Evolutionary conservation across 2,888 invertebrate genomes (phyloP), one percentile per base, ranked within the genome.

Genomic region (Ectemnius cavifrons): DNA sequence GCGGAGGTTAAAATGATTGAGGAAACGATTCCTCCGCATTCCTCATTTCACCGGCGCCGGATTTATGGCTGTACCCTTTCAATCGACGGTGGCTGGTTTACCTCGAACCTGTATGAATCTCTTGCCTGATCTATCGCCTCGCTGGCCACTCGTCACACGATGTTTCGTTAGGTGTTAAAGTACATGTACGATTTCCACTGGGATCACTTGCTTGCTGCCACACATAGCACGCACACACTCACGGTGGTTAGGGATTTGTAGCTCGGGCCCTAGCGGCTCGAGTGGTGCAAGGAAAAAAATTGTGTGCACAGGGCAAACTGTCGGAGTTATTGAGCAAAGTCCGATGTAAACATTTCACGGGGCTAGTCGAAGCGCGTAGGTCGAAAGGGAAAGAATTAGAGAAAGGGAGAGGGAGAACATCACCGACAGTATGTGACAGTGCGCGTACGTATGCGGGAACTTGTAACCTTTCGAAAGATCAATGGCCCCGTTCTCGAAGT

Each of bases 311-410:
- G 63, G 72, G 78, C 79, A 83, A 84, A 83, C 82, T 75, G 52
- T 67, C 62, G 62, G 71, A 76, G 84, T 78, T 83, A 83, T 84
- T 71, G 82, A 78, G 78, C 67, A 76, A 70, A 73, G 68, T 37
- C 63, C 63, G 61, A 23, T 71, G 73, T 63, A 70, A 76, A 66
- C 73, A 66, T 64, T 70, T 77, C 66, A 66, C 52, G 37, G 49
- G 69, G 76, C 18, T 77, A 65, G 71, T 69, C 67, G 60, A 66
- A 46, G 65, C 75, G 80, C 73, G 84, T 79, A 66, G 82, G 81
- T 37, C 69, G 78, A 71, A 45, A 16, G 61, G 67, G 61, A 60
- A 59, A 45, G 23, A 23, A 23, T 23, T 3, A 23, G 61, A 71
- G 61, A 60, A 59, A 45, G 23, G 23, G 23, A 23, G 23, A 23